Base-by-base conservation (phyloP, 2,888 invertebrate species). In the Orthosia incerta region DNA sequence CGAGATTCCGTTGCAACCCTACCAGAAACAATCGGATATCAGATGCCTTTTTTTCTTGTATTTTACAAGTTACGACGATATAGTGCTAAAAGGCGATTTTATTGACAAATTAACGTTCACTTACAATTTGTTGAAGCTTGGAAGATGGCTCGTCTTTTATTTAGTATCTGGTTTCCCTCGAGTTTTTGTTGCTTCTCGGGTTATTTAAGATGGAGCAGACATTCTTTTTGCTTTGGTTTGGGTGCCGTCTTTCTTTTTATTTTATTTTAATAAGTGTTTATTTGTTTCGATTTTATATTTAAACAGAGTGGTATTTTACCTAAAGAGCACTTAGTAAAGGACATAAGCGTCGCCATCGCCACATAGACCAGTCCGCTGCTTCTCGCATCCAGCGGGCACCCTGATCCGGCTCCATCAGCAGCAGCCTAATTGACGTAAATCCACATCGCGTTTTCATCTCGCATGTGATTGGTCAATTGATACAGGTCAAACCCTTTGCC, bases 51-150 rank as follows among this genome's bases (percentile, higher is more conserved):
- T 55, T 63, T 66, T n/a, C n/a, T n/a, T 15, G 18, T 16, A 13
- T 26, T 59, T 75, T 82, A 31, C 26, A 7, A 7, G 5, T 80
- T 70, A 76, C 59, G 69, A 60, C 48, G 48, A 46, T 13, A 55
- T 57, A 53, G 23, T 55, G 64, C 75, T 74, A 86, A 84, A 71
- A 76, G 78, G 62, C 23, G 15, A 72, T 66, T 72, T 70, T 50
- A 71, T 71, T 86, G 80, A 82, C 83, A 83, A 85, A 82, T 80
- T 72, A 75, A 74, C n/a, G 80, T 53, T 51, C 62, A 48, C 46
- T 18, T 45, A 31, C 64, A 74, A 74, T 79, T 69, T 74, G 74
- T 84, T 76, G 68, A 73, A 20, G 31, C 50, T n/a, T 76, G 18
- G 45, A 61, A 23, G 64, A 63, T 56, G 59, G 39, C 39, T 66